phyloP scores from a whole-genome alignment of 2,888 invertebrate genomes.

The Teinopalpus imperialis region DNA sequence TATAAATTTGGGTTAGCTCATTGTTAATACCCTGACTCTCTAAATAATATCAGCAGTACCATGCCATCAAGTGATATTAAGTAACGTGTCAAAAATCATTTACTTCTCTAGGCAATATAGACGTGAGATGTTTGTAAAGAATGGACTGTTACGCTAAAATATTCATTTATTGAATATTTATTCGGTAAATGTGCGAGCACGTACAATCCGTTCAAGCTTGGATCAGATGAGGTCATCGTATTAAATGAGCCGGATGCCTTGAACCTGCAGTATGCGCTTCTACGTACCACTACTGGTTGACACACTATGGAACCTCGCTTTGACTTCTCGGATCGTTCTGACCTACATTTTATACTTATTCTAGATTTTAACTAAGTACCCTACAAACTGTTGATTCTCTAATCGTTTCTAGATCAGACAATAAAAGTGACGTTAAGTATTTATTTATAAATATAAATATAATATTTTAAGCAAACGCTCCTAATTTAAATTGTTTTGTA shows the following conservation, averaged over 20 bases:
- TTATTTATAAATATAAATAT: no score
- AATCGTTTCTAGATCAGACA: no score
- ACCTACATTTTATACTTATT: slow-evolving; percentile 33
- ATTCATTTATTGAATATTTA: slow-evolving; percentile 27
- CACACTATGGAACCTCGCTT: slow-evolving; percentile 70
- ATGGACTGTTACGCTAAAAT: slow-evolving; percentile 3
- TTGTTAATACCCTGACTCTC: no score
- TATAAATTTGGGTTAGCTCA: no score
- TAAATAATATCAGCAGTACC: no score
- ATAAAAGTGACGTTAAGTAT: no score
- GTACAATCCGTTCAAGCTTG: slow-evolving; percentile 55
- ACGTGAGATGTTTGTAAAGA: slow-evolving; percentile 1
- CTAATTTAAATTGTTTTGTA: no score
- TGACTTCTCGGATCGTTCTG: slow-evolving; percentile 51
- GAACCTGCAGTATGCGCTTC: slow-evolving; percentile 79
- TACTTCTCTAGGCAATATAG: no score
- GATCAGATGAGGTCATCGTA: slow-evolving; percentile 81
- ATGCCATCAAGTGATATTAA: no score
- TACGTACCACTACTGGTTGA: slow-evolving; percentile 74
- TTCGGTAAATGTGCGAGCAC: slow-evolving; percentile 55
- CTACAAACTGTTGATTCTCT: no score
- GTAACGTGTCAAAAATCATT: no score
- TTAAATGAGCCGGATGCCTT: slow-evolving; percentile 79
- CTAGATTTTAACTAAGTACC: not conserved
- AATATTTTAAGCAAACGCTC: no score